phyloP scores from a whole-genome alignment of 92 coral and sea anemone species.

The Chrysogorgia sp. region DNA sequence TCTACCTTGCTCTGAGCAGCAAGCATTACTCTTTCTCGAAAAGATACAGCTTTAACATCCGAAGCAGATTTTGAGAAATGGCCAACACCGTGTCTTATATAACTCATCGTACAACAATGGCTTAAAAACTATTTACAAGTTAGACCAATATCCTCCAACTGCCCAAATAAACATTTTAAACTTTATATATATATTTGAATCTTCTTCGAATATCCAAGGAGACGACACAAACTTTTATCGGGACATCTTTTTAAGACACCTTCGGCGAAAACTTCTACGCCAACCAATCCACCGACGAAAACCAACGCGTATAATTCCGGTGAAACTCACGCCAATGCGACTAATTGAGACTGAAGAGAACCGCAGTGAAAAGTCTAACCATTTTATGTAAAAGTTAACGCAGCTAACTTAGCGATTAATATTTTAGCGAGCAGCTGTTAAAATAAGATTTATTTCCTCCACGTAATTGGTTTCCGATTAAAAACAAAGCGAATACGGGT shows the following conservation, averaged over 20 bases:
- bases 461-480: not conserved
- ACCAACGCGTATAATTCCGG: too few relatives aligned
- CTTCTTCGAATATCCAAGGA: slow-evolving; percentile 5
- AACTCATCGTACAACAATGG: not conserved
- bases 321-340: too few relatives aligned
- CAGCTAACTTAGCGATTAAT: slow-evolving; percentile 7
- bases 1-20: slow-evolving; percentile 19
- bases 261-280: too few relatives aligned
- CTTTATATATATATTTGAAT: slow-evolving; percentile 2
- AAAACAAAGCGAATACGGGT: not conserved
- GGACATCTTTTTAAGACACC: not conserved
- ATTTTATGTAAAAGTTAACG: not conserved
- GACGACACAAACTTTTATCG: not conserved
- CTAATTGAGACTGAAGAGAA: not conserved
- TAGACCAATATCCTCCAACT: slow-evolving; percentile 3
- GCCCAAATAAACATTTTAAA: not conserved
- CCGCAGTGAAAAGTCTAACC: not conserved
- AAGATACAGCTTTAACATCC: not conserved
- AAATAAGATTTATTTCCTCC: not conserved
- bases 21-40: slow-evolving; percentile 29
- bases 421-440: slow-evolving; percentile 5
- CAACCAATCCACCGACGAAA: too few relatives aligned
- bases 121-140: not conserved
- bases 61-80: not conserved
- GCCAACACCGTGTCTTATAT: not conserved